Conservation (phyloP, 2,888 invertebrate species). For the Chrysodeixis includens region DNA sequence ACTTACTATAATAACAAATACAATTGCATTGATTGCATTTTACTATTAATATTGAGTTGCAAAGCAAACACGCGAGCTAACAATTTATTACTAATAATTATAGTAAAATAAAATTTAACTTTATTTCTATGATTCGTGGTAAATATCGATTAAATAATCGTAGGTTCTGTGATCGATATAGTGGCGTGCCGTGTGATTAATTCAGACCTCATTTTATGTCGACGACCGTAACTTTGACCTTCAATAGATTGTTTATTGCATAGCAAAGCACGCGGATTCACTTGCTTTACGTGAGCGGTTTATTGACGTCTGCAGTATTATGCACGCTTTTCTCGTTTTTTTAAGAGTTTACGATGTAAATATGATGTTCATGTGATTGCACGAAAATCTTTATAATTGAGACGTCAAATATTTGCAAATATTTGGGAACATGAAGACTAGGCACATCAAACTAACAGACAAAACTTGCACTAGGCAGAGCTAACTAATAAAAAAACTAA, state of each 20-base stretch:
- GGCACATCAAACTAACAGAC: no score
- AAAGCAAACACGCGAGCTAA: slow-evolving; percentile 12
- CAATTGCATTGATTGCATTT: slow-evolving; percentile 13
- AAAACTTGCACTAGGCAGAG: no score
- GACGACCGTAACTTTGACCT: slow-evolving; percentile 9
- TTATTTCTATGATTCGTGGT: not conserved
- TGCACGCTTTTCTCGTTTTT: no score
- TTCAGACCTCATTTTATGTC: slow-evolving; percentile 5
- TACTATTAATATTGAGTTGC: no score
- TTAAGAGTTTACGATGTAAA: no score
- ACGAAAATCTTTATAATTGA: no score
- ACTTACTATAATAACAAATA: slow-evolving; percentile 1
- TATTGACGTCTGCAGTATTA: no score
- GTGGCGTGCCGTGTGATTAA: slow-evolving; percentile 6
- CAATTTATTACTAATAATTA: slow-evolving; percentile 18
- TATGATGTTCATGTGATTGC: no score
- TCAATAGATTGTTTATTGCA: not conserved
- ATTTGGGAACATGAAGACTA: no score
- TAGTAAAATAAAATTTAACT: not conserved
- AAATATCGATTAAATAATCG: not conserved
- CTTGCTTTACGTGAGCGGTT: no score
- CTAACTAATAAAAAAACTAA: no score
- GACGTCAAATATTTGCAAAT: no score
- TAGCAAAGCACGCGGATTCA: not conserved
- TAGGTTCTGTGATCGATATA: slow-evolving; percentile 4